phyloP scores from a whole-genome alignment of 92 coral and sea anemone genomes.

The Chrysogorgia sp. region DNA sequence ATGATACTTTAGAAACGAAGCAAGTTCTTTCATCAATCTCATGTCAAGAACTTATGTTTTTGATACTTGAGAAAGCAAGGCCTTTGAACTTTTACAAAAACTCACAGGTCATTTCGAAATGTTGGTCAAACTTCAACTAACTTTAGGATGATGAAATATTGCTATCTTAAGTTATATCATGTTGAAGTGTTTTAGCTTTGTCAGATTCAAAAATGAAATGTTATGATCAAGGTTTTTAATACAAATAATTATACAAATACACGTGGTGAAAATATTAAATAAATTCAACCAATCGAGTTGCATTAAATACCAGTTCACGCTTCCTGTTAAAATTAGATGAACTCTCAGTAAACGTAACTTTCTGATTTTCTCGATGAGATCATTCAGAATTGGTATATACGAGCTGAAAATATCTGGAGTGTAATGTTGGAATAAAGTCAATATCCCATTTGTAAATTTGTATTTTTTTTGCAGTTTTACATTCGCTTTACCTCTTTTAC shows the following conservation, averaged over 20 bases:
- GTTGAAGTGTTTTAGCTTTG: too few relatives aligned
- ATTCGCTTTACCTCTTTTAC: background rate
- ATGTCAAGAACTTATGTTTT: too few relatives aligned
- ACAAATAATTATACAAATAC: conserved; percentile 30
- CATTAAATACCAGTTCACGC: conserved; percentile 9
- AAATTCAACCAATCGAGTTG: background rate
- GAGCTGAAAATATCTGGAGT: background rate
- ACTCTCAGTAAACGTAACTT: background rate
- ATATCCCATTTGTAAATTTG: background rate
- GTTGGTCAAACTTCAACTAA: too few relatives aligned
- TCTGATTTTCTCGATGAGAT: background rate
- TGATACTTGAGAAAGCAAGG: too few relatives aligned
- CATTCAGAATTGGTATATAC: background rate
- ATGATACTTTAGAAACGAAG: too few relatives aligned
- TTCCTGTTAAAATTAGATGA: background rate
- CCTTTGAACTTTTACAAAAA: too few relatives aligned
- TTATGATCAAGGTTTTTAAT: conserved; percentile 9
- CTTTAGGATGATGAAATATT: too few relatives aligned
- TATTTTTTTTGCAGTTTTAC: background rate
- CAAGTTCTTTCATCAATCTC: too few relatives aligned
- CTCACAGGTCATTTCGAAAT: too few relatives aligned
- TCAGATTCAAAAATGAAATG: too few relatives aligned
- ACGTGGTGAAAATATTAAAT: conserved; percentile 38
- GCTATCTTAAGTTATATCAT: too few relatives aligned
- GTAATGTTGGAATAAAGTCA: background rate